These are phyloP conservation scores for Panthera tigris DNA, from an alignment of 2,113 vertebrate genomes.

Conservation along the genomic window DNA sequence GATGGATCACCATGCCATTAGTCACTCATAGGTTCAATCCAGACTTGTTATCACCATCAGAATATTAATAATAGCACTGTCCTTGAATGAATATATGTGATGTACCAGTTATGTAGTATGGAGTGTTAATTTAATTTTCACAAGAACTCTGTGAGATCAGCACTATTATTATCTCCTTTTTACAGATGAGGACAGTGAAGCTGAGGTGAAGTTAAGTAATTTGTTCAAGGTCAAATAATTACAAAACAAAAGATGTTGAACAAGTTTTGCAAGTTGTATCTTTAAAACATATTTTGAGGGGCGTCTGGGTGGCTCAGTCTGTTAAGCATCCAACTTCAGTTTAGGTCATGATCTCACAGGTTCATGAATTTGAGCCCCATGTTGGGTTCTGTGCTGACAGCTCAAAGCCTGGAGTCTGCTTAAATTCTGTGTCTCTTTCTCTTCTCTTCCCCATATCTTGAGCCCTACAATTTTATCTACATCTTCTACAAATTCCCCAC, in stretches of 20 bases:
- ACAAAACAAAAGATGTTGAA: too few species aligned
- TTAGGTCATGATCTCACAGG: too few species aligned
- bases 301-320: too few species aligned
- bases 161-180: background rate
- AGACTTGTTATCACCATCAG: background rate
- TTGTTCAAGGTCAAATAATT: too few species aligned
- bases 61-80: background rate
- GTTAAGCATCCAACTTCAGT: too few species aligned
- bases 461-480: background rate
- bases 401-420: too few species aligned
- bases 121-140: background rate
- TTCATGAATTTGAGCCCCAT: too few species aligned
- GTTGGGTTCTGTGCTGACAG: too few species aligned
- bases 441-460: background rate
- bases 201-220: background rate
- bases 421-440: too few species aligned
- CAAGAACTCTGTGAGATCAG: background rate
- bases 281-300: too few species aligned
- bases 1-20: background rate
- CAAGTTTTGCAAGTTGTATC: too few species aligned
- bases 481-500: background rate
- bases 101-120: background rate
- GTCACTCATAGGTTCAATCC: background rate
- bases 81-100: background rate
- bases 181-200: background rate